phyloP scores from a whole-genome alignment of 2,888 invertebrate genomes.

The Pogonocherus hispidulus region DNA sequence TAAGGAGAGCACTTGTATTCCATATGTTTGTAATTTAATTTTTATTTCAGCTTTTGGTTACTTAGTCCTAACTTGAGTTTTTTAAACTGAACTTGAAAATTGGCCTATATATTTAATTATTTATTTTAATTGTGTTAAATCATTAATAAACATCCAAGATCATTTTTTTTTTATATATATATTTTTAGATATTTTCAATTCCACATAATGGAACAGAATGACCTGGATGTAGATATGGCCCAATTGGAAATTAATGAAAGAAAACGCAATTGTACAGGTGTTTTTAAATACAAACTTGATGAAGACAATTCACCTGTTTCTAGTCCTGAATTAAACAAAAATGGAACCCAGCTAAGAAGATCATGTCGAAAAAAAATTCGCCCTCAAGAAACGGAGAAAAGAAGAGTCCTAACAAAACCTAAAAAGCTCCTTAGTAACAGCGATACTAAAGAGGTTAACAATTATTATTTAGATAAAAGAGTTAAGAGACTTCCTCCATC shows the following conservation, averaged over 20 bases:
- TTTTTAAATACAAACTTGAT: conserved; percentile 16
- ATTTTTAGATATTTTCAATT: no score
- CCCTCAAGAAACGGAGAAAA: conserved; percentile 32
- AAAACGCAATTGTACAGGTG: not conserved
- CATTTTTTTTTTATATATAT: no score
- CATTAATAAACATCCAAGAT: no score
- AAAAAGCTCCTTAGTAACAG: conserved; percentile 32
- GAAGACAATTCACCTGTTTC: not conserved
- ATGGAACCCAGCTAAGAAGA: conserved; percentile 16
- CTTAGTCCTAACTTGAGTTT: no score
- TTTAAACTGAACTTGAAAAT: no score
- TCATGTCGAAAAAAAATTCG: conserved; percentile 35
- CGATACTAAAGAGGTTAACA: conserved; percentile 39
- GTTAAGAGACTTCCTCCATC: conserved; percentile 44
- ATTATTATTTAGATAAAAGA: conserved; percentile 49
- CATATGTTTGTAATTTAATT: no score
- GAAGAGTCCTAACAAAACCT: conserved; percentile 40
- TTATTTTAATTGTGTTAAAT: no score
- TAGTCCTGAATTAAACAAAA: conserved; percentile 8
- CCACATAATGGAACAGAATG: conserved; percentile 28
- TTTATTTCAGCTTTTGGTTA: no score
- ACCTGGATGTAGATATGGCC: conserved; percentile 31
- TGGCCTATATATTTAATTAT: no score
- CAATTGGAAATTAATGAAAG: conserved; percentile 36
- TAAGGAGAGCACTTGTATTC: no score